These are phyloP conservation scores for Peromyscus nudipes DNA, from an alignment of 2,797 vertebrate species.

Conservation along the genomic window DNA sequence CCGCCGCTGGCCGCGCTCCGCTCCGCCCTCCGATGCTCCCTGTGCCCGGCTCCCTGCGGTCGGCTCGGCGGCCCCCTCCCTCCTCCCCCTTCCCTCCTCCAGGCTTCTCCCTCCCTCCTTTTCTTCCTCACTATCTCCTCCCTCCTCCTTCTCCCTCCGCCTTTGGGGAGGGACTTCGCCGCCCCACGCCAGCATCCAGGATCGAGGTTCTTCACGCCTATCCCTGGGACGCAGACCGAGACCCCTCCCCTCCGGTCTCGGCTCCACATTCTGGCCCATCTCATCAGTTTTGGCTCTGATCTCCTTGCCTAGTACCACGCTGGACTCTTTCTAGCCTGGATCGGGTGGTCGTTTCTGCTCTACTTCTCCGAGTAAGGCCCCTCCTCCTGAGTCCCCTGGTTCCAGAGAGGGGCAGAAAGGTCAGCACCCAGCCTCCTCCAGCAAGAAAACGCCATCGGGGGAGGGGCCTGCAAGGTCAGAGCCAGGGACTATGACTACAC, in stretches of 20 bases:
- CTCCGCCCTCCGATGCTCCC: conserved; percentile 75
- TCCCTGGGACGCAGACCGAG: background rate
- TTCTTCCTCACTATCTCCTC: background rate
- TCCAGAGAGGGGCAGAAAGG: background rate
- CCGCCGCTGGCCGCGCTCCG: conserved; percentile 43
- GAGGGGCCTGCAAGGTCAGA: background rate
- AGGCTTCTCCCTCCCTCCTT: conserved; percentile 21
- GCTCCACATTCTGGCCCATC: background rate
- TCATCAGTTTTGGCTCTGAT: background rate
- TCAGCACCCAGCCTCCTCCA: background rate
- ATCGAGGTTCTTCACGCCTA: background rate
- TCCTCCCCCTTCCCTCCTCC: background rate
- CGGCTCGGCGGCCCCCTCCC: background rate
- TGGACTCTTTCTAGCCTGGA: background rate
- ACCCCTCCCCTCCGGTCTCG: conserved; percentile 35
- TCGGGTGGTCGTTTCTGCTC: background rate
- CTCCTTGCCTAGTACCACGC: background rate
- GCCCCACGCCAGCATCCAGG: background rate
- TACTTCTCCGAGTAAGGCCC: background rate
- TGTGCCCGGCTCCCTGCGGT: conserved; percentile 65
- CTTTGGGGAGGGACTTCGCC: conserved; percentile 40
- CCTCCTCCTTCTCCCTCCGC: conserved; percentile 34
- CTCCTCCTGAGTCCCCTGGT: background rate
- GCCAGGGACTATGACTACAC: background rate
- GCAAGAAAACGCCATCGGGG: background rate